A percentile compares a stretch with the other conserved stretches of the same genome.
These are phyloP conservation scores for Amorpha juglandis DNA, from an alignment of 2,888 invertebrate species.

Conservation along the genomic window DNA sequence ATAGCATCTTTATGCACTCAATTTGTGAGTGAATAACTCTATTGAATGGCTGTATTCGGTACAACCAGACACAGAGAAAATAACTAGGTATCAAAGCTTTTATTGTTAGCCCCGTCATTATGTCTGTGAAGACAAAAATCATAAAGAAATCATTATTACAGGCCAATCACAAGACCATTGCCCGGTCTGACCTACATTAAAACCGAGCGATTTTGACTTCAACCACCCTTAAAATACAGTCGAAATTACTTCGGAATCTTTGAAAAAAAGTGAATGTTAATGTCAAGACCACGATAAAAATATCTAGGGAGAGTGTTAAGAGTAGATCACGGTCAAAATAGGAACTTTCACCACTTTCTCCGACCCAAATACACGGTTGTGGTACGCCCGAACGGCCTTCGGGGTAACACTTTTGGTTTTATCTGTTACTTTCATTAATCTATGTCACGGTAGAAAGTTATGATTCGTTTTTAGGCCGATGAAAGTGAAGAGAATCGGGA, in stretches of 20 bases:
- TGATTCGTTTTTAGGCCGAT: constrained; percentile 59
- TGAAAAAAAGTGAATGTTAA: constrained; percentile 59
- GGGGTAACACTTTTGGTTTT: constrained; percentile 76
- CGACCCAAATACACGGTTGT: constrained; percentile 67
- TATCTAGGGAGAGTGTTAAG: constrained; percentile 68
- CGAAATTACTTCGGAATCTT: constrained; percentile 37
- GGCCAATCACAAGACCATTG: constrained; percentile 51
- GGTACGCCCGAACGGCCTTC: constrained; percentile 74
- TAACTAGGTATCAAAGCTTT: constrained; percentile 18
- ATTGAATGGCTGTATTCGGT: neutral
- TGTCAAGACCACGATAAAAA: constrained; percentile 64
- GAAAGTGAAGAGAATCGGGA: constrained; percentile 48
- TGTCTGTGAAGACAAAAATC: constrained; percentile 36
- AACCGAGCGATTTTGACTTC: constrained; percentile 38
- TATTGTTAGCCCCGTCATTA: constrained; percentile 21
- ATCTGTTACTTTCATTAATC: constrained; percentile 75
- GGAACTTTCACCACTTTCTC: constrained; percentile 79
- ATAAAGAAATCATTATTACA: constrained; percentile 59
- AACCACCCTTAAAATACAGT: constrained; percentile 42
- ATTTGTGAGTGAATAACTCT: neutral
- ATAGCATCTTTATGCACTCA: constrained; percentile 14
- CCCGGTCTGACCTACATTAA: constrained; percentile 46
- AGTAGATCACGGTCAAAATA: constrained; percentile 74
- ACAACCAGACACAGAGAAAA: neutral
- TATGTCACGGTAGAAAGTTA: constrained; percentile 62